Evolutionary conservation across 2,888 invertebrate species (phyloP).

Genomic region (Lycia hirtaria): DNA sequence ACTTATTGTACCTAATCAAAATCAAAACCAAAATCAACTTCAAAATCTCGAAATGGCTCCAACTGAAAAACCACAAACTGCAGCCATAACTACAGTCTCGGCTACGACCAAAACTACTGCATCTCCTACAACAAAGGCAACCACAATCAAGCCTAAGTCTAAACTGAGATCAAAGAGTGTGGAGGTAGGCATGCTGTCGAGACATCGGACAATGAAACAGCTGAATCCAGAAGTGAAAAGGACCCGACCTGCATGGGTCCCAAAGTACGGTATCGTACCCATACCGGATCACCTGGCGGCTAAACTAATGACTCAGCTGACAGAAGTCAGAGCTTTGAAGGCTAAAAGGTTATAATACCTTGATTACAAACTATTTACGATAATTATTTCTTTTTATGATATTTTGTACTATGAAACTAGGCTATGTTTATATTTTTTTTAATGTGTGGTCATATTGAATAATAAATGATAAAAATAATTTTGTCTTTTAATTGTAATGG

Average conservation of each 20-base stretch:
- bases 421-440: background rate
- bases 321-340: slow-evolving; percentile 47
- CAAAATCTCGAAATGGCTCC: too few relatives aligned
- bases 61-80: slow-evolving; percentile 4
- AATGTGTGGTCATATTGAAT: background rate
- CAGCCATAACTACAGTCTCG: slow-evolving; percentile 11
- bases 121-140: background rate
- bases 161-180: slow-evolving; percentile 1
- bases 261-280: slow-evolving; percentile 67
- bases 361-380: too few relatives aligned
- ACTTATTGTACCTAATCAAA: slow-evolving; percentile 38
- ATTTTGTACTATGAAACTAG: background rate
- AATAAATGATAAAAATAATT: too few relatives aligned
- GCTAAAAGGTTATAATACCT: slow-evolving; percentile 16
- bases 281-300: slow-evolving; percentile 64
- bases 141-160: background rate
- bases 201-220: slow-evolving; percentile 38
- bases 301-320: slow-evolving; percentile 58
- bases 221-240: slow-evolving; percentile 54
- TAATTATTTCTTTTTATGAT: too few relatives aligned
- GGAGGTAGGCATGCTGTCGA: slow-evolving; percentile 38
- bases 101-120: slow-evolving; percentile 16
- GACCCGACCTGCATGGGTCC: slow-evolving; percentile 58
- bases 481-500: too few relatives aligned
- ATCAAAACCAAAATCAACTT: too few relatives aligned